These are phyloP conservation scores for Xanthia icteritia DNA, from an alignment of 2,888 invertebrate species.

Conservation along the genomic window DNA sequence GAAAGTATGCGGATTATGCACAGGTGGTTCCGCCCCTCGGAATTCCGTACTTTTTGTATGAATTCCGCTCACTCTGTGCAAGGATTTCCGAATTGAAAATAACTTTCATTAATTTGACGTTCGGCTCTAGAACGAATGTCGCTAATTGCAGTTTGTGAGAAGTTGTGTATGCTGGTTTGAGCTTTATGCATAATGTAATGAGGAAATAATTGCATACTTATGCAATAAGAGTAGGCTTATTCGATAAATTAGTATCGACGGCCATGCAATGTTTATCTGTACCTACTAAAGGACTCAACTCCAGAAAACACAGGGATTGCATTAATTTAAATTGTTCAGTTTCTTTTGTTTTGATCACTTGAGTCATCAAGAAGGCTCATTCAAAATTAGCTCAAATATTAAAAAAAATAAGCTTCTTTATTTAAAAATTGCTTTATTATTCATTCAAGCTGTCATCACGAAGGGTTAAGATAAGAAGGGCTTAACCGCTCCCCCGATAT, in stretches of 20 bases:
- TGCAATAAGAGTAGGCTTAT: background rate
- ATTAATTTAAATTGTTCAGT: too few species aligned
- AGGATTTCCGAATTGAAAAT: conserved; percentile 67
- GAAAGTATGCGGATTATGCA: conserved; percentile 78
- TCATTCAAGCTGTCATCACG: conserved; percentile 38
- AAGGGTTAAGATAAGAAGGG: conserved; percentile 64
- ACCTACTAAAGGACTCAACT: background rate
- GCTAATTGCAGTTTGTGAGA: conserved; percentile 56
- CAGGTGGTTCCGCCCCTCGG: conserved; percentile 88
- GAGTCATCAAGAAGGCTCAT: background rate
- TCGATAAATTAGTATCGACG: background rate
- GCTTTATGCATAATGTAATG: background rate
- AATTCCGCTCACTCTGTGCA: conserved; percentile 66
- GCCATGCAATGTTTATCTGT: background rate
- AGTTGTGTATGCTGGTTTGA: conserved; percentile 11
- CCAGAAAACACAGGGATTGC: background rate
- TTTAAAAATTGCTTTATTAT: conserved; percentile 37
- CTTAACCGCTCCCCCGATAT: conserved; percentile 44
- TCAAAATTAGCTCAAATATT: background rate
- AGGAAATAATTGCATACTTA: background rate
- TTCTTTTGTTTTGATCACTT: background rate
- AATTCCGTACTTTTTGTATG: conserved; percentile 82
- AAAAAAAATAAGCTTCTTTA: background rate
- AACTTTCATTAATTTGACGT: conserved; percentile 64
- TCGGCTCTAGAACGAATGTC: conserved; percentile 51